Evolutionary conservation across 2,113 vertebrate species (phyloP), one percentile per base, ranked within the genome.

Genomic region (Pantherophis guttatus): DNA sequence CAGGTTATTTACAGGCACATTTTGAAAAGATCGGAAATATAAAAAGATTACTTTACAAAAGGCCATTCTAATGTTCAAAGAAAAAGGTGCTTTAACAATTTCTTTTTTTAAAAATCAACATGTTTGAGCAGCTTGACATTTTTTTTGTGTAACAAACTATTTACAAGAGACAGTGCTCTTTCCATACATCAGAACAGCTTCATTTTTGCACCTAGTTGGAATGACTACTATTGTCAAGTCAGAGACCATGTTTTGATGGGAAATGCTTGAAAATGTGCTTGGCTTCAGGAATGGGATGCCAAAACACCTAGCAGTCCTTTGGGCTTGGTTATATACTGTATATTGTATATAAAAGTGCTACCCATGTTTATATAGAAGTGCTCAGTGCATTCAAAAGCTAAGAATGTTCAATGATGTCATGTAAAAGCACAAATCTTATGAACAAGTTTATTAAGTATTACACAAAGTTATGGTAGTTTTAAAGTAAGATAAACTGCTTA

Each of bases 81-180:
- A 17, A 15, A n/a, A 53, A 53, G 23, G 29, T 44, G 10, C 17
- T 54, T 24, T 29, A 26, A 26, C 1, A 17, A 75, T 33, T 75
- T 75, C 2, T 33, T 81, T 33, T 15, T 26, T 65, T 17, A 8
- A 3, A 94, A 15, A 2, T 17, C 86, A 81, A 39, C 53, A 44
- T 44, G 3, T 33, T 3, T 91, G 92, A 52, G 58, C 88, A 11
- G 88, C 39, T 85, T 12, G 33, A 1, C 3, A 81, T 11, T 0
- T 62, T 57, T 95, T 94, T 29, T 29, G 17, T 29, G 88, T 93
- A 94, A 94, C 23, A 91, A 93, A 94, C 92, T 57, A 50, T 48
- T 48, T 48, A 48, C 3, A 88, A 93, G 93, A 65, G 13, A 95
- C 62, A 52, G 93, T 90, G 59, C 95, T 92, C 81, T 93, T 15